Evolutionary conservation across 2,797 vertebrate genomes (phyloP).

Genomic region (Acanthis flammea): DNA sequence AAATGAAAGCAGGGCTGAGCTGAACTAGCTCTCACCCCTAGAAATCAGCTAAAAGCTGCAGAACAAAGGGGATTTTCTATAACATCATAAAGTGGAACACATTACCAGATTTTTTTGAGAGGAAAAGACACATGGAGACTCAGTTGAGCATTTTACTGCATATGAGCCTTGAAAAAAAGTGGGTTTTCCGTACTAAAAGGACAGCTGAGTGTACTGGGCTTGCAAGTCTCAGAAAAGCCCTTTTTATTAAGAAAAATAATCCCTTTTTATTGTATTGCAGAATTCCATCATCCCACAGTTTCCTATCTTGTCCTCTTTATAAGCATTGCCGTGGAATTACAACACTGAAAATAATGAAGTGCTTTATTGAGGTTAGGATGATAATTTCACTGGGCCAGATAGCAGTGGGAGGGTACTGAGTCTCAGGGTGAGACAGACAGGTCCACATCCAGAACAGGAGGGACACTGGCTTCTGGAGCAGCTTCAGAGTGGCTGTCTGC

Average conservation of each 20-base stretch:
- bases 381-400: background rate
- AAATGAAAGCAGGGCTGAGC: background rate
- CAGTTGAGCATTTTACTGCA: background rate
- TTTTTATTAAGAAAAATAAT: constrained; percentile 68
- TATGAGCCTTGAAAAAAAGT: background rate
- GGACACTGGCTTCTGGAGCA: background rate
- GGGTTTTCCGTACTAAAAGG: constrained; percentile 34
- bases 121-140: background rate
- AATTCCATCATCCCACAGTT: constrained; percentile 27
- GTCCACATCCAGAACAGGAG: background rate
- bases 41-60: background rate
- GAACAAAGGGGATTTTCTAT: background rate
- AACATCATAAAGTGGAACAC: background rate
- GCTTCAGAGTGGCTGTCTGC: background rate
- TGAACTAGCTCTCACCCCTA: background rate
- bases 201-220: background rate
- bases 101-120: constrained; percentile 1
- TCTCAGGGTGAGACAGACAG: background rate
- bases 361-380: background rate
- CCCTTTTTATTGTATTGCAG: constrained; percentile 59
- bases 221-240: constrained; percentile 30
- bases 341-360: background rate
- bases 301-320: background rate
- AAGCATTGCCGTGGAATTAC: constrained; percentile 5
- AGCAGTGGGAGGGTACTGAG: background rate